phyloP scores from a whole-genome alignment of 2,888 invertebrate species.

The Blera fallax region DNA sequence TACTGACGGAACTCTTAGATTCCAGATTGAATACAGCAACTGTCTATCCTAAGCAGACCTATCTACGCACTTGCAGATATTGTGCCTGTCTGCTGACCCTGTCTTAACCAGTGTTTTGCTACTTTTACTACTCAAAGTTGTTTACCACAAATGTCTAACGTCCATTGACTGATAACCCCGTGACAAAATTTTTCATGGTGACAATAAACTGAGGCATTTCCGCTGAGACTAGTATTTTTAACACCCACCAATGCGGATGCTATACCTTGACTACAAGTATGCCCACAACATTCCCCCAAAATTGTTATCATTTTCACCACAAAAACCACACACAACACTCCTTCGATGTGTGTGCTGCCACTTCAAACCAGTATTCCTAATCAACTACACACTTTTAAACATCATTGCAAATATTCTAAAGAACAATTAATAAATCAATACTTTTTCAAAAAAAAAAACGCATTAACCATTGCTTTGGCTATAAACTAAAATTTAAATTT shows the following conservation, averaged over 20 bases:
- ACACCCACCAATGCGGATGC: not conserved
- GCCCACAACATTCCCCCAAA: not conserved
- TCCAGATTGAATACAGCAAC: no score
- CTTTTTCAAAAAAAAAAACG: constrained; percentile 7
- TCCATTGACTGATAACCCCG: not conserved
- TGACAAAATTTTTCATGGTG: not conserved
- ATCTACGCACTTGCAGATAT: no score
- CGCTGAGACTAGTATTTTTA: constrained; percentile 6
- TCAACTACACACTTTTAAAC: constrained; percentile 1
- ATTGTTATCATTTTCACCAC: not conserved
- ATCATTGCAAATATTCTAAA: constrained; percentile 12
- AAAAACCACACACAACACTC: not conserved
- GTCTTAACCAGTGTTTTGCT: no score
- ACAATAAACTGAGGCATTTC: not conserved
- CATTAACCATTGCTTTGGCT: not conserved
- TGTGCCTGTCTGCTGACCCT: no score
- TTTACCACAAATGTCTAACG: not conserved
- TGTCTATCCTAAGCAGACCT: no score
- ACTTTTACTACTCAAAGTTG: not conserved
- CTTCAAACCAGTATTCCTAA: constrained; percentile 27
- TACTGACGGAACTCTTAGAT: no score
- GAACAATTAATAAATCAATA: constrained; percentile 40
- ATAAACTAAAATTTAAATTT: constrained; percentile 10
- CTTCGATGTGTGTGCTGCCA: not conserved
- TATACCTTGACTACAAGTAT: not conserved